These are phyloP conservation scores for Tetramorium alpestre DNA, from an alignment of 1,140 invertebrate species.

Conservation along the genomic window DNA sequence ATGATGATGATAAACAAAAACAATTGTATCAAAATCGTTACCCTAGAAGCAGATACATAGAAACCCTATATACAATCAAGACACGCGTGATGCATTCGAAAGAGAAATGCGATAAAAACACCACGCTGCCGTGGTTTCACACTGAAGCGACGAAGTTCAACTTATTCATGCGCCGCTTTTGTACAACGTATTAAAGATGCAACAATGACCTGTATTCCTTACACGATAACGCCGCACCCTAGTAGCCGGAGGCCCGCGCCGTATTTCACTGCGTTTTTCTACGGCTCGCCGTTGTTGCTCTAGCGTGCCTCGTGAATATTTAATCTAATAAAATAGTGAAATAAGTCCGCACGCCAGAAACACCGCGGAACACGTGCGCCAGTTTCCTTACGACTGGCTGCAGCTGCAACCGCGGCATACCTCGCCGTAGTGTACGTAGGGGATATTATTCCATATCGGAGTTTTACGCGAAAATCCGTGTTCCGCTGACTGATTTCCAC, in stretches of 20 bases:
- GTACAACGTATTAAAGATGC: constrained; percentile 68
- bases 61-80: neutral
- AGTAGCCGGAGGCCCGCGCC: constrained; percentile 1
- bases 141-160: constrained; percentile 28
- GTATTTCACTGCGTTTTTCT: constrained; percentile 55
- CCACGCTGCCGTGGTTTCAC: constrained; percentile 31
- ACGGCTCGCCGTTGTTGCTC: constrained; percentile 43
- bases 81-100: constrained; percentile 8
- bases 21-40: neutral
- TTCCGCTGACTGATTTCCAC: neutral
- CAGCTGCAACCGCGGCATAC: constrained; percentile 54
- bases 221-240: constrained; percentile 18
- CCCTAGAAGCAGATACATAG: neutral
- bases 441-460: constrained; percentile 12
- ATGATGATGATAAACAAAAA: neutral
- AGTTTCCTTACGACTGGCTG: constrained; percentile 48
- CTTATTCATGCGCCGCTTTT: constrained; percentile 62
- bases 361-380: constrained; percentile 38
- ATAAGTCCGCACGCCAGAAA: constrained; percentile 56
- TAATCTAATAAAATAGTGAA: constrained; percentile 77
- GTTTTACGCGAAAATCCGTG: constrained; percentile 25
- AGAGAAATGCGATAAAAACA: constrained; percentile 20
- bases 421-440: neutral
- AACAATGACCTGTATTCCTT: constrained; percentile 50
- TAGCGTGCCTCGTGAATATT: constrained; percentile 59